Base-by-base conservation (phyloP, 2,797 vertebrate genomes). In the Hoplostethus mediterraneus region DNA sequence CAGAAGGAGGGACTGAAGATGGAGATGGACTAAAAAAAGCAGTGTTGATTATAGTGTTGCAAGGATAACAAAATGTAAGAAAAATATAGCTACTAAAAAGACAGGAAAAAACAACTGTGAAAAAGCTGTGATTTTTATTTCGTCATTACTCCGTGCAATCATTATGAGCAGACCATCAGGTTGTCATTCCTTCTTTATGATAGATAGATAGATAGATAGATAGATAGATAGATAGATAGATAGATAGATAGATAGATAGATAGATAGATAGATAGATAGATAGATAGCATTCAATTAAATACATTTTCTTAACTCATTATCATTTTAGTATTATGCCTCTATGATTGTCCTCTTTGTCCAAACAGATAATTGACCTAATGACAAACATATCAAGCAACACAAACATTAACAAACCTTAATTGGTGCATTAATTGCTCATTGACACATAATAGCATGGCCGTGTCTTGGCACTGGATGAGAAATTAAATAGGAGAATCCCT, bases 401-500 rank as follows among this genome's bases (percentile, higher is more conserved):
- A 69, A 70, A 71, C 75, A 79, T 71, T 82, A 81, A 87, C 81
- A 36, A 83, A 84, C 81, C 73, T 62, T 87, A 89, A 88, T 86
- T 80, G 77, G 81, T 67, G 67, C 72, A 78, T 90, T 90, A 90
- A 90, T 91, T 88, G 79, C 85, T 88, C 70, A 25, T 88, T 89
- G 89, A 89, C 85, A 82, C 75, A 59, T 87, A 90, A 92, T 90
- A 88, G 85, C 57, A 59, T 60, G 75, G 79, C 76, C 75, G 81
- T 88, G 89, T 82, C 75, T 76, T 53, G 38, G 76, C 51, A 61
- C 79, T 66, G 64, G 71, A 71, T 54, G 56, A 77, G 36, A 61
- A 84, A 90, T 90, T 88, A 88, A 87, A 88, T 53, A 79, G 83
- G 83, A 90, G 81, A 86, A 90, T 86, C 84, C 89, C 87, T 76